These are phyloP conservation scores for Papilio helenus DNA, from an alignment of 1,140 invertebrate genomes.

Conservation along the genomic window DNA sequence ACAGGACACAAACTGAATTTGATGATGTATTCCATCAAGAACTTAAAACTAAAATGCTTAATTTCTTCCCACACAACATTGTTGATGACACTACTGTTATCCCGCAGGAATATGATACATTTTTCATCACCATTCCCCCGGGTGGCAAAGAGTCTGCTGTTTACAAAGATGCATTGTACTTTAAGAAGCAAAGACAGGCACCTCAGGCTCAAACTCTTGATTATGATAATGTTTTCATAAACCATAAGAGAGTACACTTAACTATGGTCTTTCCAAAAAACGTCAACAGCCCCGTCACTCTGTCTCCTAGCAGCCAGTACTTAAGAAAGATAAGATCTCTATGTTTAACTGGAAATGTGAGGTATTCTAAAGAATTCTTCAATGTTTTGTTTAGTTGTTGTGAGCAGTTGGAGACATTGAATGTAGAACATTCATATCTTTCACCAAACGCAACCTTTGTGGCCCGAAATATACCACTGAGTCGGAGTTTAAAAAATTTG, in stretches of 20 bases:
- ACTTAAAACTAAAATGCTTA: constrained; percentile 42
- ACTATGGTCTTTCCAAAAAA: constrained; percentile 48
- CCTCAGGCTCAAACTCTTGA: constrained; percentile 47
- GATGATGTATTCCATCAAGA: constrained; percentile 56
- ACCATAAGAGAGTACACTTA: constrained; percentile 51
- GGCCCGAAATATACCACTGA: constrained; percentile 49
- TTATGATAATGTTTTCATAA: constrained; percentile 54
- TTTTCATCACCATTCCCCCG: neutral
- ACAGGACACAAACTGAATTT: constrained; percentile 56
- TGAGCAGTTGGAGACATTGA: constrained; percentile 58
- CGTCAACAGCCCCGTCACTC: constrained; percentile 44
- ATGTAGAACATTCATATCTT: constrained; percentile 47
- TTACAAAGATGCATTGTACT: neutral
- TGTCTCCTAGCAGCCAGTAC: constrained; percentile 50
- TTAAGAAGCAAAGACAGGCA: constrained; percentile 54
- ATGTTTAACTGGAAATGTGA: constrained; percentile 54
- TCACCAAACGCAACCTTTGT: constrained; percentile 47
- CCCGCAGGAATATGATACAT: constrained; percentile 40
- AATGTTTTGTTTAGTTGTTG: constrained; percentile 59
- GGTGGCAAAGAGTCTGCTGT: neutral
- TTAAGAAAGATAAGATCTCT: constrained; percentile 64
- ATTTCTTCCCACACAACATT: constrained; percentile 34
- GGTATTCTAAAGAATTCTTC: constrained; percentile 61
- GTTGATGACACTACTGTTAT: constrained; percentile 45
- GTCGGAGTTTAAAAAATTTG: constrained; percentile 58